Evolutionary conservation across 2,113 vertebrate genomes (phyloP), one percentile per base, ranked within the genome.

Genomic region (Corapipo altera): DNA sequence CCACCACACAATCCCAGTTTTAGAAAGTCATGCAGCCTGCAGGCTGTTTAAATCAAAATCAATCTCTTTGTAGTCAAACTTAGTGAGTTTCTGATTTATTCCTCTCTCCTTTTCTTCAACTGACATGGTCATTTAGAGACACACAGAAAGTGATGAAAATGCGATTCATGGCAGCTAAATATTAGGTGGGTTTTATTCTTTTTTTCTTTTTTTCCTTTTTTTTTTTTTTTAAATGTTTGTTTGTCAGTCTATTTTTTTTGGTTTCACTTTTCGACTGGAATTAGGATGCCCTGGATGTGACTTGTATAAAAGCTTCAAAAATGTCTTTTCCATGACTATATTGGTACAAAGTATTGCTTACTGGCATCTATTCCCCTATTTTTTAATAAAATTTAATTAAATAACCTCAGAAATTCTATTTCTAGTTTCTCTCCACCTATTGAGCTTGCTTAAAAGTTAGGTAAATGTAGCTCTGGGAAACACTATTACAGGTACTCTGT

Each of bases 361-460:
- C 27, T 22, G 8, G 2, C 75, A 28, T 37, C 15, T 44, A 1
- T 49, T 32, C 15, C 8, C 74, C 24, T n/a, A 0, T 26, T 18
- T 46, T 66, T 35, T 30, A 75, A 71, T 64, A 37, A 10, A 75
- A 5, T 12, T 44, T 48, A 14, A 33, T 70, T 62, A 39, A 59
- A 35, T 35, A 24, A 35, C 22, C n/a, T 37, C 24, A n/a, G 58
- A 35, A 59, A 59, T 37, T 59, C 57, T 59, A 10, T 59, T 59
- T 59, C n/a, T 35, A 17, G 14, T 26, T 59, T 26, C 35, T 26
- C 22, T 59, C 19, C 12, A 85, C 7, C 7, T 75, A 6, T 15
- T 71, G 54, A 30, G 7, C 8, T 79, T 55, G 8, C 39, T 74
- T 51, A 51, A 79, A 81, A 76, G 19, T 32, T n/a, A 15, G 12